Percentiles rank a stretch among this genome's conserved stretches.
Conservation (phyloP, 1,140 invertebrate genomes). For the Araneus ventricosus region DNA sequence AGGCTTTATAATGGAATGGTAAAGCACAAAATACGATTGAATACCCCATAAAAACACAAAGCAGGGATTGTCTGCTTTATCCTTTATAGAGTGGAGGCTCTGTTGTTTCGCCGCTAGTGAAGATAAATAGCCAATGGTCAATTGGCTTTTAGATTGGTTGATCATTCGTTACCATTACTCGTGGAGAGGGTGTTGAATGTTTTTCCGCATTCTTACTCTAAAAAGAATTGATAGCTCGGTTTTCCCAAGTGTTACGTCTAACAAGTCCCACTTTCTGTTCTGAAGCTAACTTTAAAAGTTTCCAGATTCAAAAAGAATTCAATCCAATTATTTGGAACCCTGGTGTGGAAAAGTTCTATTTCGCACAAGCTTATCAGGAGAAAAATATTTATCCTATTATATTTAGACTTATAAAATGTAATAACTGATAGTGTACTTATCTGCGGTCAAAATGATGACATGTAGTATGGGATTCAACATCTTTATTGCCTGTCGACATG, state of each 20-base stretch:
- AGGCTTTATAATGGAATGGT: too few species aligned
- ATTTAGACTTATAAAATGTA: too few species aligned
- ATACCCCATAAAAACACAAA: neutral
- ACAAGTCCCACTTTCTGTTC: neutral
- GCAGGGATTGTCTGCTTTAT: neutral
- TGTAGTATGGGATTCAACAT: too few species aligned
- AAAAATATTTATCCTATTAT: too few species aligned
- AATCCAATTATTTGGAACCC: neutral
- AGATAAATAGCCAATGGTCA: constrained; percentile 64
- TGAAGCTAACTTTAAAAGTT: neutral
- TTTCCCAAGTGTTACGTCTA: neutral
- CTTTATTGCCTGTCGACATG: too few species aligned
- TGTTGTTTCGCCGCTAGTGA: constrained; percentile 40
- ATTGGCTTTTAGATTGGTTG: constrained; percentile 50
- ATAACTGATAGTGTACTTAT: too few species aligned
- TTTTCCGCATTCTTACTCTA: neutral
- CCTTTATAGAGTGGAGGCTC: neutral
- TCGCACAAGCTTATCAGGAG: too few species aligned
- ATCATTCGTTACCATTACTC: constrained; percentile 64
- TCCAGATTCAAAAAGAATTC: neutral
- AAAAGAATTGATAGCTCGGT: constrained; percentile 36
- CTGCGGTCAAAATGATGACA: too few species aligned
- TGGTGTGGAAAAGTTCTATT: too few species aligned
- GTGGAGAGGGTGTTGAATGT: constrained; percentile 23
- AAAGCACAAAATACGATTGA: too few species aligned